Percentiles rank a stretch among this genome's conserved stretches.
These are phyloP conservation scores for Metellina segmentata DNA, from an alignment of 2,888 invertebrate genomes.

Conservation along the genomic window DNA sequence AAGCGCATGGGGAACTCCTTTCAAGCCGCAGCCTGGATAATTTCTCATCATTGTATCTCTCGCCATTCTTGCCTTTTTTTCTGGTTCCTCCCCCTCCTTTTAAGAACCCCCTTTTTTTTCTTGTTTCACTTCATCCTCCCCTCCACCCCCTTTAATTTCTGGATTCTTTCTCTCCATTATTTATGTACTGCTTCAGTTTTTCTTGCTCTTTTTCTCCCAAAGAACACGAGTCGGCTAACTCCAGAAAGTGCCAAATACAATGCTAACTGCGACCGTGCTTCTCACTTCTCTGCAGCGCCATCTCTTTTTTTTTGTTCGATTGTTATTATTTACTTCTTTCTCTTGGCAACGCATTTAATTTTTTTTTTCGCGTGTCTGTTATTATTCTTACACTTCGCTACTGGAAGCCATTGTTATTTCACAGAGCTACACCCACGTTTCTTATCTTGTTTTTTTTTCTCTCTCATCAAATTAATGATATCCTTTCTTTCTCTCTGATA, in stretches of 20 bases:
- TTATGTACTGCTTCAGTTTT: slow-evolving; percentile 50
- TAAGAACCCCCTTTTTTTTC: slow-evolving; percentile 10
- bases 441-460: slow-evolving; percentile 7
- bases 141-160: slow-evolving; percentile 74
- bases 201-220: slow-evolving; percentile 32
- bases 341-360: slow-evolving; percentile 20
- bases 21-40: slow-evolving; percentile 64
- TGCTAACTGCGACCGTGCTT: slow-evolving; percentile 64
- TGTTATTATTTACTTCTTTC: not conserved
- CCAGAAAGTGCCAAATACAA: slow-evolving; percentile 74
- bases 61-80: slow-evolving; percentile 19
- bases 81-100: slow-evolving; percentile 7
- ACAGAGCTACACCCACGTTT: slow-evolving; percentile 67
- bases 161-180: slow-evolving; percentile 59
- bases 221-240: slow-evolving; percentile 69
- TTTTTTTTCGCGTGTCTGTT: slow-evolving; percentile 28
- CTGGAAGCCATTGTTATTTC: slow-evolving; percentile 54
- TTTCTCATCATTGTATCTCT: slow-evolving; percentile 70
- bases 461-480: slow-evolving; percentile 73
- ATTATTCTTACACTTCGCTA: slow-evolving; percentile 45
- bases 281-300: slow-evolving; percentile 33
- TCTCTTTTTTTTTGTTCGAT: not conserved
- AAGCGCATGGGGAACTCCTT: slow-evolving; percentile 68
- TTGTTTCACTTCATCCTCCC: slow-evolving; percentile 42
- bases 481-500: slow-evolving; percentile 24